Conservation (phyloP, 1,140 invertebrate species). For the Bombus fervidus region DNA sequence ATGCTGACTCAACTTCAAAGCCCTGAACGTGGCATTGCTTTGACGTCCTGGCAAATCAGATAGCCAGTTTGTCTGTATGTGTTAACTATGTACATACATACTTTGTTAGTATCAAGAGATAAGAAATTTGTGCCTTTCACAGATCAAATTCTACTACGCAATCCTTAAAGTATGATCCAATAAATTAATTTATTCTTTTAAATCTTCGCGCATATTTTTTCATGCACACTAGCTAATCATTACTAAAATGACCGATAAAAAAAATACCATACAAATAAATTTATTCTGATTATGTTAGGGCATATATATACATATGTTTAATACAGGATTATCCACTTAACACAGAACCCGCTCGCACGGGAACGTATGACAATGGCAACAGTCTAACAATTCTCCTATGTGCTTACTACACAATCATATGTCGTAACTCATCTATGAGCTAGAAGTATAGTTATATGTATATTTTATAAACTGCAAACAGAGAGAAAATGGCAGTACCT, state of each 20-base stretch:
- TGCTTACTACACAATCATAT: no score
- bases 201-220: neutral
- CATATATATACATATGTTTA: no score
- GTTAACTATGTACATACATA: neutral
- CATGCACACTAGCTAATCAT: neutral
- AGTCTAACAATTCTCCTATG: no score
- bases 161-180: neutral
- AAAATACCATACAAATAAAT: neutral
- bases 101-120: neutral
- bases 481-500: no score
- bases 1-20: constrained; percentile 4
- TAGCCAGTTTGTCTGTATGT: neutral
- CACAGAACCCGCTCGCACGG: no score
- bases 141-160: neutral
- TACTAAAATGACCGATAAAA: neutral
- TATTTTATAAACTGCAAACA: no score
- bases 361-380: no score
- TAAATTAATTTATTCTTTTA: neutral
- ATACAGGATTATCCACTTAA: no score
- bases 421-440: no score
- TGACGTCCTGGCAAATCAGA: constrained; percentile 8
- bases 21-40: neutral
- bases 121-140: neutral
- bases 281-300: neutral
- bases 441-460: no score